Conservation (phyloP, 2,888 invertebrate species). For the Drosophila robusta region DNA sequence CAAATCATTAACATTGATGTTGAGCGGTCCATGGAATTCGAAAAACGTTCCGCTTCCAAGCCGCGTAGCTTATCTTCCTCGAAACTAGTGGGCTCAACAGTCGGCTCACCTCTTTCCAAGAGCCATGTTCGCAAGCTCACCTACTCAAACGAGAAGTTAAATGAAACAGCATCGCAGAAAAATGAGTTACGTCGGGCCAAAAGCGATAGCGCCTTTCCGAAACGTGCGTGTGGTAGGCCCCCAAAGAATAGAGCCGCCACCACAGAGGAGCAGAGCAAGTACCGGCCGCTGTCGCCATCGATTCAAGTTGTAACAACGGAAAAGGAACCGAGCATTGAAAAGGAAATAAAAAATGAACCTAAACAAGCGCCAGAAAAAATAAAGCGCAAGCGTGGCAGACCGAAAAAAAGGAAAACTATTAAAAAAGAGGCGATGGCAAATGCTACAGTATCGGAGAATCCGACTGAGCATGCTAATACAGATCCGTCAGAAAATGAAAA, state of each 20-base stretch:
- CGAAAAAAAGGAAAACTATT: slow-evolving; percentile 5
- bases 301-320: background rate
- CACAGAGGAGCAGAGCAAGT: slow-evolving; percentile 31
- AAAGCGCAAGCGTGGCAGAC: slow-evolving; percentile 39
- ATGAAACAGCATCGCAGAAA: slow-evolving; percentile 4
- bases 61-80: slow-evolving; percentile 45
- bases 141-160: slow-evolving; percentile 55
- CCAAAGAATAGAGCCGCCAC: slow-evolving; percentile 26
- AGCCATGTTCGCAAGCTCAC: slow-evolving; percentile 66
- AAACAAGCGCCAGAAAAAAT: background rate
- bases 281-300: background rate
- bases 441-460: background rate
- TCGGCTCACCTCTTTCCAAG: background rate
- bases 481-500: background rate
- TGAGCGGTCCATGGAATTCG: slow-evolving; percentile 63
- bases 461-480: background rate
- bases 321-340: background rate
- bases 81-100: slow-evolving; percentile 10
- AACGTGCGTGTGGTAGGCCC: slow-evolving; percentile 1
- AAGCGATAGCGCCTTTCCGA: slow-evolving; percentile 40
- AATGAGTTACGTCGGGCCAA: slow-evolving; percentile 38
- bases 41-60: slow-evolving; percentile 61
- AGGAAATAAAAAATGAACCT: background rate
- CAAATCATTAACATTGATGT: slow-evolving; percentile 60
- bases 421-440: background rate